Conservation (phyloP, 2,888 invertebrate species). For the Heliconius sara region DNA sequence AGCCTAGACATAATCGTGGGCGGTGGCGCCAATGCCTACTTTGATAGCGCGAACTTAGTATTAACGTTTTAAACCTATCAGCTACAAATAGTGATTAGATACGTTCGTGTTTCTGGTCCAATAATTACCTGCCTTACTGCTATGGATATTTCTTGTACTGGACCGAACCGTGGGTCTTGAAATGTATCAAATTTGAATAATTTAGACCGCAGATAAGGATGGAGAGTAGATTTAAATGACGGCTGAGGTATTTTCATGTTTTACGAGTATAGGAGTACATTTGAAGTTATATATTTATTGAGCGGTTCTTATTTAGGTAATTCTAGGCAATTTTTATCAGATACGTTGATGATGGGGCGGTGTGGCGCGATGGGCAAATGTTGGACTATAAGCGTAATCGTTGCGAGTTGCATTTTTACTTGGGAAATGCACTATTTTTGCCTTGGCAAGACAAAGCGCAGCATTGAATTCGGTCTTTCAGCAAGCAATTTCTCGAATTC, state of each 20-base stretch:
- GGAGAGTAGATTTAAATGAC: constrained; percentile 11
- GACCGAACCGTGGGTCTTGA: constrained; percentile 40
- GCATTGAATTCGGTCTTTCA: not conserved
- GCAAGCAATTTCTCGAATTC: not conserved
- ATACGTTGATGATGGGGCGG: too few species aligned
- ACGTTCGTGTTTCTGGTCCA: constrained; percentile 62
- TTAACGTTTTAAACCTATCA: constrained; percentile 59
- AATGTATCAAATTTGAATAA: constrained; percentile 44
- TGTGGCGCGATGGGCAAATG: too few species aligned
- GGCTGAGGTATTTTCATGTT: not conserved
- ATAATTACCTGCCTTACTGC: constrained; percentile 61
- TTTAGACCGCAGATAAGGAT: constrained; percentile 28
- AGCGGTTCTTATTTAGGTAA: too few species aligned
- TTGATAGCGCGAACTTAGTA: constrained; percentile 56
- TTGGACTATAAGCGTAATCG: not conserved
- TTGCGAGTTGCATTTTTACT: not conserved
- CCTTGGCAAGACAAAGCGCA: not conserved
- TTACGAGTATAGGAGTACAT: not conserved
- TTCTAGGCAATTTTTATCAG: too few species aligned
- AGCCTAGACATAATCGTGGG: constrained; percentile 56
- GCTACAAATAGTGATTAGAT: constrained; percentile 67
- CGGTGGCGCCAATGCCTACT: constrained; percentile 59
- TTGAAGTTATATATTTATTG: not conserved
- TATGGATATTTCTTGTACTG: constrained; percentile 46
- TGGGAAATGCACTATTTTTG: not conserved